These are phyloP conservation scores for Drosophila ezoana DNA, from an alignment of 2,888 invertebrate genomes.

Conservation along the genomic window DNA sequence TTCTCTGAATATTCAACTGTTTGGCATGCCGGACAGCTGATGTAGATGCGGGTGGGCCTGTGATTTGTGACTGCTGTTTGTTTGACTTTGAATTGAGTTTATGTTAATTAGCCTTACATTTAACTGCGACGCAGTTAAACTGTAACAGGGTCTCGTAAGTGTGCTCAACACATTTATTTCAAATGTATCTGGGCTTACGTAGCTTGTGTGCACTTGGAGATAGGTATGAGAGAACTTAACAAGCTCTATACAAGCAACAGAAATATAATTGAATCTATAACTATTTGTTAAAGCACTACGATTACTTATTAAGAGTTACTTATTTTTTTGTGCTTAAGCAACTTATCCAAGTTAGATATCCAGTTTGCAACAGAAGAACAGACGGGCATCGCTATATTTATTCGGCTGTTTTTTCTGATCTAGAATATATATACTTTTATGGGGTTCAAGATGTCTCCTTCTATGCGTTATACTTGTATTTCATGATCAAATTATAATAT, in stretches of 20 bases:
- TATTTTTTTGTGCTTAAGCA: too few relatives aligned
- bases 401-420: too few relatives aligned
- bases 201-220: background rate
- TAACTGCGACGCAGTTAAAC: slow-evolving; percentile 50
- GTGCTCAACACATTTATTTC: background rate
- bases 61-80: slow-evolving; percentile 27
- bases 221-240: background rate
- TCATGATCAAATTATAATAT: too few relatives aligned
- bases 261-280: too few relatives aligned
- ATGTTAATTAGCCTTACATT: slow-evolving; percentile 54
- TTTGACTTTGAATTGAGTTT: slow-evolving; percentile 31
- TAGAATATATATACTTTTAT: too few relatives aligned
- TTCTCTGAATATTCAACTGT: background rate
- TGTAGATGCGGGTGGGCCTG: slow-evolving; percentile 14
- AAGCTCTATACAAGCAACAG: background rate
- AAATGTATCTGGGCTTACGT: slow-evolving; percentile 11
- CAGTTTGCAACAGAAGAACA: too few relatives aligned
- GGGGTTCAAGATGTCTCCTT: too few relatives aligned
- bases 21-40: slow-evolving; percentile 2
- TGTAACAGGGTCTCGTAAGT: slow-evolving; percentile 9
- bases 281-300: too few relatives aligned
- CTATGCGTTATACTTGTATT: too few relatives aligned
- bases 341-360: too few relatives aligned
- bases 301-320: too few relatives aligned
- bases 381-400: too few relatives aligned